Percentiles rank a stretch among this genome's conserved stretches.
phyloP scores from a whole-genome alignment of 2,888 invertebrate species.

The Cacoxenus indagator region DNA sequence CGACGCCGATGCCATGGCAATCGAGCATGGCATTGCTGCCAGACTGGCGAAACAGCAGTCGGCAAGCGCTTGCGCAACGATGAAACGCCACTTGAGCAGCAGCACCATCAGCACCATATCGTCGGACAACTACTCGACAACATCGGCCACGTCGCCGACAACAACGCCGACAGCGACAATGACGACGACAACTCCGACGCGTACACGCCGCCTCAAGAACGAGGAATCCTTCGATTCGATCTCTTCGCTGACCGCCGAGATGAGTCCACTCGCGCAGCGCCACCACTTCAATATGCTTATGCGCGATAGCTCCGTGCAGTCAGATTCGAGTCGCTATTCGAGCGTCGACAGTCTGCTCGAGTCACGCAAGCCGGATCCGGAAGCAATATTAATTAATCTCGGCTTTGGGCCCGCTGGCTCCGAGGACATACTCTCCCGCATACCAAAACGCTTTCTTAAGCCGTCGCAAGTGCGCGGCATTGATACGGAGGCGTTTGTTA shows the following conservation, averaged over 20 bases:
- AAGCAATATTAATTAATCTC: slow-evolving; percentile 85
- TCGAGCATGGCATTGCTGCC: slow-evolving; percentile 17
- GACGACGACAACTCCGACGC: slow-evolving; percentile 10
- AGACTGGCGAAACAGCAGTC: slow-evolving; percentile 30
- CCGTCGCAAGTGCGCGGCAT: slow-evolving; percentile 85
- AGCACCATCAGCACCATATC: slow-evolving; percentile 4
- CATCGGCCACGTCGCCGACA: slow-evolving; percentile 15
- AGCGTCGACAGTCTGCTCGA: slow-evolving; percentile 87
- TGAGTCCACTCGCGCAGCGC: slow-evolving; percentile 49
- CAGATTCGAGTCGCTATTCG: slow-evolving; percentile 78
- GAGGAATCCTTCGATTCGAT: slow-evolving; percentile 48
- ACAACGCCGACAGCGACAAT: slow-evolving; percentile 13
- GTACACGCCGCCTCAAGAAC: slow-evolving; percentile 36
- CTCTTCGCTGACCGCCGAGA: slow-evolving; percentile 32
- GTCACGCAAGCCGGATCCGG: slow-evolving; percentile 88
- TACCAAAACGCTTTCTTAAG: slow-evolving; percentile 84
- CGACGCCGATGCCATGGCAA: slow-evolving; percentile 38
- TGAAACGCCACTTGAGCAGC: slow-evolving; percentile 26
- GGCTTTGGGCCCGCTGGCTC: slow-evolving; percentile 84
- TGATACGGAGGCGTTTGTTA: slow-evolving; percentile 81
- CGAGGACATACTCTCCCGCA: slow-evolving; percentile 80
- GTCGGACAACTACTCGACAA: background rate
- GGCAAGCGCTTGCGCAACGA: slow-evolving; percentile 24
- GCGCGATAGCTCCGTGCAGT: slow-evolving; percentile 68
- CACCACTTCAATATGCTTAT: slow-evolving; percentile 57